Evolutionary conservation across 2,797 vertebrate species (phyloP).

Genomic region (Valencia hispanica): DNA sequence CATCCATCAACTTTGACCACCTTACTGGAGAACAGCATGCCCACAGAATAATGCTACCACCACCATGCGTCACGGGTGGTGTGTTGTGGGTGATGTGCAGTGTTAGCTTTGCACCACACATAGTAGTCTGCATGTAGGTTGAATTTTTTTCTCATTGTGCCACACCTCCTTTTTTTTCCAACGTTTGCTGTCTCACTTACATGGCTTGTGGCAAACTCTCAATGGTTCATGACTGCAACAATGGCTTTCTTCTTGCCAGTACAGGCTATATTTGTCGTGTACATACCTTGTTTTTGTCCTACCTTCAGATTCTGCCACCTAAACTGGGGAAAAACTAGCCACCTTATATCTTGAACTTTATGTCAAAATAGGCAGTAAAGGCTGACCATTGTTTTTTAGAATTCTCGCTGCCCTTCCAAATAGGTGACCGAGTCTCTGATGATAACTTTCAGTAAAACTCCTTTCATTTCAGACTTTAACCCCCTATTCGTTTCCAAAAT

Average conservation of each 20-base stretch:
- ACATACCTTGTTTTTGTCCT: background rate
- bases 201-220: background rate
- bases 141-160: background rate
- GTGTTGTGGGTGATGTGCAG: too few relatives aligned
- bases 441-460: constrained; percentile 29
- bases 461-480: constrained; percentile 43
- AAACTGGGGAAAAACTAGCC: too few relatives aligned
- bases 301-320: background rate
- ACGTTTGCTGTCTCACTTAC: background rate
- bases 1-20: too few relatives aligned
- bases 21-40: too few relatives aligned
- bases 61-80: too few relatives aligned
- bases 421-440: constrained; percentile 35
- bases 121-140: too few relatives aligned
- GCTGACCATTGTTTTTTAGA: background rate
- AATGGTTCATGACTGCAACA: background rate
- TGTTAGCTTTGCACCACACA: too few relatives aligned
- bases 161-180: background rate
- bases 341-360: background rate
- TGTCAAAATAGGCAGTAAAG: background rate
- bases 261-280: too few relatives aligned
- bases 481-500: constrained; percentile 29
- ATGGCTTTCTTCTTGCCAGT: background rate
- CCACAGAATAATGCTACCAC: too few relatives aligned
- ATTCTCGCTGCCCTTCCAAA: constrained; percentile 20